phyloP scores from a whole-genome alignment of 2,797 vertebrate genomes.

The Spizella passerina region DNA sequence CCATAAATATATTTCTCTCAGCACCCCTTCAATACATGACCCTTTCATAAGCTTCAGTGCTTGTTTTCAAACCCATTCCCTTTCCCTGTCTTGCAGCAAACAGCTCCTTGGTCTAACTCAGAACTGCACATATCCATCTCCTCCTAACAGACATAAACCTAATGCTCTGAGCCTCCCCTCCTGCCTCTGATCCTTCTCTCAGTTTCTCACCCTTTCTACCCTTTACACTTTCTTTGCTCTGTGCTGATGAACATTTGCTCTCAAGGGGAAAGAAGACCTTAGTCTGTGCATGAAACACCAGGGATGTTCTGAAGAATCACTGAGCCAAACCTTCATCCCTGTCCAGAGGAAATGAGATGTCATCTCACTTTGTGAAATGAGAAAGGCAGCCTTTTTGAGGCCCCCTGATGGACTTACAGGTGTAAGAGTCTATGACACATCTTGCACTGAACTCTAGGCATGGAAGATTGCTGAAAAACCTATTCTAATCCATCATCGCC shows the following conservation, averaged over 20 bases:
- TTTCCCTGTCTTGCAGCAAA: neutral
- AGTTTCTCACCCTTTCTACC: neutral
- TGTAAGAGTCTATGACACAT: neutral
- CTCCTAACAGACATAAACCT: neutral
- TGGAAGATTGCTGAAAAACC: neutral
- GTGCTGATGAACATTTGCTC: conserved; percentile 18
- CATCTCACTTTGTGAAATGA: conserved; percentile 11
- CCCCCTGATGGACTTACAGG: neutral
- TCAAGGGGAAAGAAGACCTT: conserved; percentile 1
- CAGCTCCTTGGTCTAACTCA: conserved; percentile 5
- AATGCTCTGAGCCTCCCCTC: neutral
- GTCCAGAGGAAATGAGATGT: neutral
- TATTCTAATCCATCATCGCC: neutral
- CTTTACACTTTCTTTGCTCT: neutral
- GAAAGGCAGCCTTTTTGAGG: neutral
- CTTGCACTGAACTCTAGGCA: neutral
- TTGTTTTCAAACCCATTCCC: conserved; percentile 32
- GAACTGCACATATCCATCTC: conserved; percentile 2
- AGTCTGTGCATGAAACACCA: neutral
- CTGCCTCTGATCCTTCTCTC: neutral
- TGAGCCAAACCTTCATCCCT: neutral
- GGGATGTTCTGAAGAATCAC: conserved; percentile 7
- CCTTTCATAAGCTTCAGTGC: conserved; percentile 25
- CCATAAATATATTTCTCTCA: neutral
- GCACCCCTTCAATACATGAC: neutral